Conservation (phyloP, 1,140 invertebrate genomes). For the Zophobas atratus region DNA sequence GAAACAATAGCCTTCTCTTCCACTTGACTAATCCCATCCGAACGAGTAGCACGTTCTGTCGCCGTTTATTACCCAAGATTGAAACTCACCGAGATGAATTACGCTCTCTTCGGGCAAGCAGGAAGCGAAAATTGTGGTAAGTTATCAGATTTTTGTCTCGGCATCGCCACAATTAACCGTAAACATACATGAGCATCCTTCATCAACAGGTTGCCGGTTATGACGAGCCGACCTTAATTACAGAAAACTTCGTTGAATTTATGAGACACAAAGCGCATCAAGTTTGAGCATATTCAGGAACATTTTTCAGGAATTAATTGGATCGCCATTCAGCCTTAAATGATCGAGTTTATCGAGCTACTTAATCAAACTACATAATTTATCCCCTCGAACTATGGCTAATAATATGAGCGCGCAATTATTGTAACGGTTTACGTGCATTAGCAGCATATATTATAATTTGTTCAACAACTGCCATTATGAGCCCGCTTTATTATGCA, state of each 20-base stretch:
- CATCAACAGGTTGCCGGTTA: neutral
- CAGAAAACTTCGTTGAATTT: slow-evolving; percentile 1
- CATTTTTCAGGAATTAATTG: slow-evolving; percentile 44
- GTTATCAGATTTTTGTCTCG: neutral
- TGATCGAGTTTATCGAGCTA: slow-evolving; percentile 41
- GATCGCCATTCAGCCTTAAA: slow-evolving; percentile 42
- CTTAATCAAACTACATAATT: slow-evolving; percentile 38
- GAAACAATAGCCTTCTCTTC: too few relatives aligned
- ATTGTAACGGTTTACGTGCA: slow-evolving; percentile 41
- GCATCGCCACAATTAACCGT: neutral
- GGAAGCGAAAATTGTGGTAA: neutral
- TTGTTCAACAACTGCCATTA: slow-evolving; percentile 37
- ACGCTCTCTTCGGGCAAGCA: neutral
- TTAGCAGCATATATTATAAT: slow-evolving; percentile 41
- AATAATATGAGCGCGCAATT: slow-evolving; percentile 39
- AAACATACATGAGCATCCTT: neutral
- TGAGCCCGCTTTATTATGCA: slow-evolving; percentile 36
- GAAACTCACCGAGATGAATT: too few relatives aligned
- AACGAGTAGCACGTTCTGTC: too few relatives aligned
- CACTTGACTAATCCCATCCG: too few relatives aligned
- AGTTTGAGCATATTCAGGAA: slow-evolving; percentile 9
- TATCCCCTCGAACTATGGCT: slow-evolving; percentile 40
- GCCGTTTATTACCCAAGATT: too few relatives aligned
- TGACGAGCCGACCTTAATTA: neutral
- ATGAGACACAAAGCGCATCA: neutral